Conservation (phyloP, 2,888 invertebrate genomes). For the Celastrina argiolus region DNA sequence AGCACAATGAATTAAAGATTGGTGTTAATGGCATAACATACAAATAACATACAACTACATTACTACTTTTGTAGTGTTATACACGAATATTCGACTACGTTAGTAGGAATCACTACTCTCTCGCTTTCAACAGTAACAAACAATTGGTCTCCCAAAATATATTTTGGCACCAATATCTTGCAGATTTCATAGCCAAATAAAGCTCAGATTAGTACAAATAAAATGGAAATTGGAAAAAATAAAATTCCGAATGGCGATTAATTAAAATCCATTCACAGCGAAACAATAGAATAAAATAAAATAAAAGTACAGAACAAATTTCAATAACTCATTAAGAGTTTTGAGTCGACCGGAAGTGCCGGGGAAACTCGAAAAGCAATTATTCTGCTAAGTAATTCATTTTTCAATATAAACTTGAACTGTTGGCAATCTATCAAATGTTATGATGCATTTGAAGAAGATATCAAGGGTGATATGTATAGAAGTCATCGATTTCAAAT, state of each 20-base stretch:
- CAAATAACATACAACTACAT: not conserved
- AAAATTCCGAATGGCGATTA: constrained; percentile 1
- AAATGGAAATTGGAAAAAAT: not conserved
- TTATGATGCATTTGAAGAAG: not conserved
- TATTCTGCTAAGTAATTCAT: constrained; percentile 4
- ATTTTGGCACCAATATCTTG: not conserved
- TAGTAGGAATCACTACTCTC: not conserved
- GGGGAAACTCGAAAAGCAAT: not conserved
- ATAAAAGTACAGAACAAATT: constrained; percentile 5
- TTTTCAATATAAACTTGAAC: not conserved
- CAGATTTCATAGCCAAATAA: not conserved
- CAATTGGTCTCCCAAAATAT: not conserved
- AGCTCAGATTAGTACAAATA: not conserved
- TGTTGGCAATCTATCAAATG: not conserved
- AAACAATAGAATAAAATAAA: constrained; percentile 4
- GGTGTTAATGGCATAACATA: not conserved
- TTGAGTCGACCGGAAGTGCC: not conserved
- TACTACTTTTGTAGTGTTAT: too few species aligned
- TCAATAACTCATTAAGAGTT: constrained; percentile 13
- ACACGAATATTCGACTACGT: too few species aligned
- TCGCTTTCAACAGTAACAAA: too few species aligned
- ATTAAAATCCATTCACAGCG: not conserved
- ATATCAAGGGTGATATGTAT: not conserved
- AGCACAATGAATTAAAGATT: not conserved
- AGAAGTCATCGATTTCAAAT: too few species aligned